These are phyloP conservation scores for Microctonus brassicae DNA, from an alignment of 2,888 invertebrate genomes.

Conservation along the genomic window DNA sequence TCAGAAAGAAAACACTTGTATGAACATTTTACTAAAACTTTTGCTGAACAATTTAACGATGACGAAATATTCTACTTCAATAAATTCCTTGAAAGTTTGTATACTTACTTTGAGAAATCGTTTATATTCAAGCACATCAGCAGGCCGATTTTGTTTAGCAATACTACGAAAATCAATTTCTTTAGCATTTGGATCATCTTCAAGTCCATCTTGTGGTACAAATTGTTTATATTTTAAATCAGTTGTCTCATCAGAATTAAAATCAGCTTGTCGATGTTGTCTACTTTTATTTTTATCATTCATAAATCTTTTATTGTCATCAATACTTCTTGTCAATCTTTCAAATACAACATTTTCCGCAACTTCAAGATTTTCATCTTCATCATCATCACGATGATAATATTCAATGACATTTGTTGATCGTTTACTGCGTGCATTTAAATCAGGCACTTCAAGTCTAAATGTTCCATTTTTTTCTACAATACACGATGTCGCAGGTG, in stretches of 20 bases:
- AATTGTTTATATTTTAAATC: constrained; percentile 49
- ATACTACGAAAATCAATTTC: constrained; percentile 58
- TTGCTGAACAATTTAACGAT: neutral
- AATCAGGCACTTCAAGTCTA: constrained; percentile 74
- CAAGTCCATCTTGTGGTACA: constrained; percentile 37
- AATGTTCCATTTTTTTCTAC: constrained; percentile 71
- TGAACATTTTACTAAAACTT: neutral
- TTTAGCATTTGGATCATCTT: constrained; percentile 47
- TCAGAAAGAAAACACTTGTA: no score
- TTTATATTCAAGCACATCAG: constrained; percentile 60
- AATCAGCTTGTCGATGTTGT: constrained; percentile 44
- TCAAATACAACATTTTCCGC: constrained; percentile 64
- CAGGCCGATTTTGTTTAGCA: constrained; percentile 58
- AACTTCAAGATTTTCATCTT: constrained; percentile 59
- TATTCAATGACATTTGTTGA: constrained; percentile 62
- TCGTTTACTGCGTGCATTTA: constrained; percentile 70
- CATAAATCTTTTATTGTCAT: constrained; percentile 43
- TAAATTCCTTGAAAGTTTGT: neutral
- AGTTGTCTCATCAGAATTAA: constrained; percentile 16
- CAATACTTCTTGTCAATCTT: constrained; percentile 57
- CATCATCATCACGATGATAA: constrained; percentile 45
- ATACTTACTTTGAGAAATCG: constrained; percentile 58
- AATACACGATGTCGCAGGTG: constrained; percentile 92
- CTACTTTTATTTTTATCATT: constrained; percentile 29
- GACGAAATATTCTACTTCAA: neutral